Conservation (phyloP, 2,797 vertebrate species). For the Parotocinclus haroldoi region DNA sequence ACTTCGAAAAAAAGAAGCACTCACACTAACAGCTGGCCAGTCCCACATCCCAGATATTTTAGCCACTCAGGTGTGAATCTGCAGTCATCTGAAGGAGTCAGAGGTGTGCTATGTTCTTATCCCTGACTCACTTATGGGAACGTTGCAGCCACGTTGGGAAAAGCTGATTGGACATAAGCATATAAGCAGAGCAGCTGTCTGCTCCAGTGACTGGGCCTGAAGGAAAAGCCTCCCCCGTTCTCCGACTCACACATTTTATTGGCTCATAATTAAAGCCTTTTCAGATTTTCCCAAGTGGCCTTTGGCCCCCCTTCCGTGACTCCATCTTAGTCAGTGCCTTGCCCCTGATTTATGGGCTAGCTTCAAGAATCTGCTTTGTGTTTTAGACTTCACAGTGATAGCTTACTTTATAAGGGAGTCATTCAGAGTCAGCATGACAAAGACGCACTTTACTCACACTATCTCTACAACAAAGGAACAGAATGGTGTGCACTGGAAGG, state of each 20-base stretch:
- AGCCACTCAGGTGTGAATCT: conserved; percentile 44
- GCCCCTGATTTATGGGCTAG: conserved; percentile 45
- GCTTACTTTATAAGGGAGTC: conserved; percentile 36
- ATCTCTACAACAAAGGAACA: conserved; percentile 27
- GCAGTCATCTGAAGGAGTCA: conserved; percentile 28
- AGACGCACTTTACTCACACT: conserved; percentile 35
- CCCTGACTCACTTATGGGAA: conserved; percentile 47
- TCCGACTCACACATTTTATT: conserved; percentile 49
- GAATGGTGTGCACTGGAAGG: neutral
- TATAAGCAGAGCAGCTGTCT: conserved; percentile 35
- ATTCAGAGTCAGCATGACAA: conserved; percentile 36
- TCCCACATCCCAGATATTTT: conserved; percentile 37
- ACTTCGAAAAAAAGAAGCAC: neutral
- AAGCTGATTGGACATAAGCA: conserved; percentile 38
- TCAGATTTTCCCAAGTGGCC: conserved; percentile 40
- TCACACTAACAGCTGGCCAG: neutral
- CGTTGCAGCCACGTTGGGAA: conserved; percentile 36
- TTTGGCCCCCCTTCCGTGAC: conserved; percentile 38
- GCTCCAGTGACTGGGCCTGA: conserved; percentile 22
- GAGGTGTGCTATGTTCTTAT: conserved; percentile 35
- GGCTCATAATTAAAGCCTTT: conserved; percentile 51
- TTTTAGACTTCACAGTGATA: conserved; percentile 41
- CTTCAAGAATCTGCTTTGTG: conserved; percentile 46
- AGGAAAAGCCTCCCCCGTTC: conserved; percentile 27
- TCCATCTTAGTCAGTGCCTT: conserved; percentile 47